Evolutionary conservation across 2,113 vertebrate species (phyloP), one percentile per base, ranked within the genome.

Genomic region (Mohoua ochrocephala): DNA sequence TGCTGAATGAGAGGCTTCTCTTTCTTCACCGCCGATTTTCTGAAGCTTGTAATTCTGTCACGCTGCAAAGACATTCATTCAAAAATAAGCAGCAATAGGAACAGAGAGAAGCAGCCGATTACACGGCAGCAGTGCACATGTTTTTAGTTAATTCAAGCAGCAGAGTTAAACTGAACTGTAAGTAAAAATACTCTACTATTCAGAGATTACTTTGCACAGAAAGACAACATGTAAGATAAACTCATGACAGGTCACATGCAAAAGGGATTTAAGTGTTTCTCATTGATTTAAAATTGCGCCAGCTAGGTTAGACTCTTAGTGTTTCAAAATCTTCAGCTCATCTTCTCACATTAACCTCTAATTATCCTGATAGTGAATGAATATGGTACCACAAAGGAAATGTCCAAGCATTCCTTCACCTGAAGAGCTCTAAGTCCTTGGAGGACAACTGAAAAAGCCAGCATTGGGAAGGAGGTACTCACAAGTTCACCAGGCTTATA

Each of bases 1-100:
- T 99, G 99, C 89, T 99, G 99, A 52, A 99, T 99, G 19, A 99
- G 93, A 45, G 95, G 99, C 94, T 99, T 99, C 87, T 99, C 99
- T 95, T 98, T 99, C 96, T 99, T 99, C 88, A 92, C 97, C 41
- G 98, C 98, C 3, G 99, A 98, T 97, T 99, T 99, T 92, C 99
- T 98, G 97, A 99, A 99, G 97, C 99, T 99, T 92, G 99, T 99
- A 63, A 99, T 98, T 81, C 99, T 98, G 97, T 99, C 99, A 80
- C 99, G 99, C 99, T 99, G 98, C 85, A 98, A 98, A 98, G 52
- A 98, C 80, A 95, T 74, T 41, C 88, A 77, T 69, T 37, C 84
- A 81, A 97, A 92, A 93, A 77, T 96, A 33, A 93, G 57, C 70
- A 91, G 39, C 87, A 83, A 95, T 10, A 71, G 33, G 41, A 89